Evolutionary conservation across 2,888 invertebrate genomes (phyloP), one percentile per base, ranked within the genome.

Genomic region (Panzeria rudis): DNA sequence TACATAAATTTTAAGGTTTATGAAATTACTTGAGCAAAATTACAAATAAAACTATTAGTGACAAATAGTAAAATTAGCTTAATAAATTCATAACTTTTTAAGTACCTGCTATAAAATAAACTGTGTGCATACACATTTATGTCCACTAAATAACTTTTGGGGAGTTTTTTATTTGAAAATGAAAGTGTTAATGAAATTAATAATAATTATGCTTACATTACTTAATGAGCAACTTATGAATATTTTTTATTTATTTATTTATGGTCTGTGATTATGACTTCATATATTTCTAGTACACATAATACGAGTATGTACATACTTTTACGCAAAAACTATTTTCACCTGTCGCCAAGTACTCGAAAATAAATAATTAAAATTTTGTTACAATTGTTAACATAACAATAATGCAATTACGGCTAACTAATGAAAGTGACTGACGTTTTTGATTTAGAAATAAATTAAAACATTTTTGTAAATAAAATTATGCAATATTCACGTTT

Each of bases 341-440:
- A 56, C 71, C 52, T 29, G 54, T 11, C 15, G 20, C 11, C 41
- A 52, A 13, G 6, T 66, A 20, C 2, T 7, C 11, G 47, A 4
- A 17, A 66, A 25, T n/a, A 47, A 61, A 11, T 38, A 80, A 80
- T 20, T 25, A 25, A 75, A 56, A 84, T 84, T 38, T 84, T 81
- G 77, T 81, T 77, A 81, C 84, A 72, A 5, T 5, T n/a, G 5
- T 5, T 29, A 5, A 47, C 52, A 68, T 61, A 38, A 62, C 23
- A 20, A 25, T 25, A 73, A 77, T 47, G 47, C 50, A 68, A 73
- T 73, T 77, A 73, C 38, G 77, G 35, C 54, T 54, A 50, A 8
- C 8, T 56, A 81, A 81, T 69, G 81, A 84, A 84, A 84, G 84
- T 81, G 52, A 47, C 54, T 47, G 3, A 68, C 38, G 68, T 47